Base-by-base conservation (phyloP, 2,797 vertebrate genomes). In the Rachycentron canadum region DNA sequence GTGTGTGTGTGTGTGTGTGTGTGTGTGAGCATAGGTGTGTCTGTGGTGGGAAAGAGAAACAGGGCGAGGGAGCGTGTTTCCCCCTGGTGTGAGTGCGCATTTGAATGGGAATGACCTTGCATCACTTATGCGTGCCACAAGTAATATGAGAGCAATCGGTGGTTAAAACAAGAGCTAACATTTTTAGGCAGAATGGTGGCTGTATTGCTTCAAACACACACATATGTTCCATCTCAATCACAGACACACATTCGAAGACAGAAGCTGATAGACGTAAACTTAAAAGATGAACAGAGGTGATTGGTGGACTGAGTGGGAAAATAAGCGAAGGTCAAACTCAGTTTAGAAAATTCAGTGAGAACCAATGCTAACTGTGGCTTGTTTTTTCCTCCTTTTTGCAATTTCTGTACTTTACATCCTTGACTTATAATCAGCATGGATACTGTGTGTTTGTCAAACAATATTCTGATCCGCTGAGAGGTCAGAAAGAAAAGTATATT, bases 71-170 rank as follows among this genome's bases (percentile, higher is more conserved):
- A 88, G 79, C 79, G 81, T 65, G 87, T 93, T 93, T 94, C 88
- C 91, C 87, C 79, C 68, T 14, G 72, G 79, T 93, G 91, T 92
- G 93, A 89, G 85, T 28, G 63, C 87, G 90, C 92, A 93, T 94
- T 86, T 92, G 88, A 94, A 93, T 94, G 91, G 93, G 91, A 92
- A 93, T 93, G 92, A 93, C 93, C 93, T 91, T 63, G 89, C 91
- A 92, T 94, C 91, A 88, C 90, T 92, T 91, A 93, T 84, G 91
- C 89, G 86, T 90, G 90, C 90, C 90, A 90, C 87, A 87, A 91
- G 93, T 89, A 94, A 94, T 69, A 86, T 82, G 93, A 93, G 90
- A 88, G 83, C 89, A 56, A 86, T 89, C 60, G 65, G 92, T 6
- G 86, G 91, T 92, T 87, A 81, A 84, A 81, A 81, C 66, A 52